Base-by-base conservation (phyloP, 2,888 invertebrate genomes). In the Agrotis puta region DNA sequence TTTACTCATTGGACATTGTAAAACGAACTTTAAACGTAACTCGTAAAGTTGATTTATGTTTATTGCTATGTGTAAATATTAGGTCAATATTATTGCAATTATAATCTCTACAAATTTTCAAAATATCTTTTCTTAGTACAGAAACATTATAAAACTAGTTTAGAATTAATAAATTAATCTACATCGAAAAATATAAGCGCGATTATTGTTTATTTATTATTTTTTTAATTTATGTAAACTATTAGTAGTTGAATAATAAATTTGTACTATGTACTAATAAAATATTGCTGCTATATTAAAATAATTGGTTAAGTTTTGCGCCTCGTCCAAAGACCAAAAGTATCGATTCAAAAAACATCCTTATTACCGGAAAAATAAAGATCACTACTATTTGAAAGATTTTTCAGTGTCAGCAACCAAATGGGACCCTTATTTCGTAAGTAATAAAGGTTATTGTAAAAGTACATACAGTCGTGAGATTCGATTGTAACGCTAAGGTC, bases 251-350 rank as follows among this genome's bases (percentile, higher is more conserved):
- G 54, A 48, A 56, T 82, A 65, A 79, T 53, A 45, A 64, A 64
- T 82, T 81, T 83, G 84, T 81, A 81, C 80, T 83, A 63, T 68
- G 68, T 70, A 75, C 81, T 83, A 80, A 59, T 58, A 63, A 59
- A 78, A 83, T 68, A 68, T 79, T 43, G 61, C 48, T 70, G 75
- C 22, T 65, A 22, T 74, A 66, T 53, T 53, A 79, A 67, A 65
- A 83, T 43, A 59, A 50, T 11, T 45, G 18, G 27, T 43, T 7
- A 50, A 39, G 27, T 39, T 67, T 16, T 18, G 33, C 79, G 79
- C 3, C 61, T 56, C 73, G 54, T n/a, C 61, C 27, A 13, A 20
- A 33, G 13, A 14, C 33, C 2, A 13, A 2, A 27, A 50, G 7
- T 50, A 27, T 61, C 20, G 43, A 27, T 27, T 18, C 1, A 27